Base-by-base conservation (phyloP, 1,140 invertebrate genomes). In the Pseudachorutes palmiensis region DNA sequence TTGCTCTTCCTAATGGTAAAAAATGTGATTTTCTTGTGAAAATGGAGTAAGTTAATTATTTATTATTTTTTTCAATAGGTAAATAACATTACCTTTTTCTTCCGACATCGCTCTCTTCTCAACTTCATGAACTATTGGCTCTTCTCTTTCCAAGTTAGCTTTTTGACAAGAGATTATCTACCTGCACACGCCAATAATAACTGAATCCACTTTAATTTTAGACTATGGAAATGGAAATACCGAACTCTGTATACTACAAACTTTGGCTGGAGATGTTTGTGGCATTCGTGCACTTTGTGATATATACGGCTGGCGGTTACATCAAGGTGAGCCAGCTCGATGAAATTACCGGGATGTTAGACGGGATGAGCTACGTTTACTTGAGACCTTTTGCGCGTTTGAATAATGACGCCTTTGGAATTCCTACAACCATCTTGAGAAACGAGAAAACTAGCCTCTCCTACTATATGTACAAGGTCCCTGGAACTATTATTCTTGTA, bases 81-180 rank as follows among this genome's bases (percentile, higher is more conserved):
- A 19, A 55, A 14, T 9, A 55, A 55, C 24, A 12, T 55, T 26
- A 24, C 12, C 51, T 5, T 55, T 5, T 16, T 55, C 12, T 5
- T 55, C 24, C 12, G 24, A 5, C 51, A 22, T 14, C 51, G 51
- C 51, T 9, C 12, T 24, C 24, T 55, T 24, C 51, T 55, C 51
- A 55, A 55, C 24, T 55, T 14, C 51, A 14, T 55, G 14, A 55
- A 55, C 51, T 55, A 55, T 22, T 55, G 51, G 51, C 24, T 55
- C 14, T 55, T 12, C 51, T 55, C 51, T 5, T 24, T 55, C 5
- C 51, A 55, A 24, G 51, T 55, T 16, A 55, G 51, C 24, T 19
- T 55, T 12, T 55, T 24, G 51, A 14, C 24, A 3, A 55, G 5
- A 14, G 3, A 16, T 26, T 55, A 5, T 16, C 14, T 55, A 12